phyloP scores from a whole-genome alignment of 2,113 vertebrate species.

The Brachypteracias leptosomus region DNA sequence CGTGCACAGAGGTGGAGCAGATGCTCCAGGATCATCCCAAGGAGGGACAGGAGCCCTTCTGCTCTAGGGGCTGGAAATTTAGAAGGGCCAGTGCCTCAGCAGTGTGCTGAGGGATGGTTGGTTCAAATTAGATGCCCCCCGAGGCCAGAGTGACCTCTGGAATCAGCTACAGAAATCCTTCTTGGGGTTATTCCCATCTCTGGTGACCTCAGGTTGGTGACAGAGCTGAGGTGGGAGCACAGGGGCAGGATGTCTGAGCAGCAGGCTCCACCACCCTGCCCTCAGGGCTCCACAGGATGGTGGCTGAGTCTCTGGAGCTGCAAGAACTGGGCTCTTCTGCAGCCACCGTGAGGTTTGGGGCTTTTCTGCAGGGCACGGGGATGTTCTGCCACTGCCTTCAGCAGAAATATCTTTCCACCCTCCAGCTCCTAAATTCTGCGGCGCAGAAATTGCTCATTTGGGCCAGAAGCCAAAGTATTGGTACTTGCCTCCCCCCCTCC shows the following conservation, averaged over 20 bases:
- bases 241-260: background rate
- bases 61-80: background rate
- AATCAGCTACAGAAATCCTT: background rate
- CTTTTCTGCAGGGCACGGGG: background rate
- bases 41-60: background rate
- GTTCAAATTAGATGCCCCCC: fast-evolving
- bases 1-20: background rate
- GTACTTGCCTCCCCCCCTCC: background rate
- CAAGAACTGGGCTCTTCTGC: background rate
- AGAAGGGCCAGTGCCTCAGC: background rate
- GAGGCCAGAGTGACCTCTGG: background rate
- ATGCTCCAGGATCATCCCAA: fast-evolving
- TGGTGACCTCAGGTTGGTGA: background rate
- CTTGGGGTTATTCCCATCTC: background rate
- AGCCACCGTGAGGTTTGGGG: background rate
- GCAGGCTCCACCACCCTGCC: fast-evolving
- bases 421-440: background rate
- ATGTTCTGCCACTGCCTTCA: background rate
- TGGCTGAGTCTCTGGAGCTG: background rate
- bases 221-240: background rate
- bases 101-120: background rate
- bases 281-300: background rate
- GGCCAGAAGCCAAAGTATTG: background rate
- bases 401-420: background rate
- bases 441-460: background rate